phyloP scores from a whole-genome alignment of 2,888 invertebrate genomes.

The Xestia sexstrigata region DNA sequence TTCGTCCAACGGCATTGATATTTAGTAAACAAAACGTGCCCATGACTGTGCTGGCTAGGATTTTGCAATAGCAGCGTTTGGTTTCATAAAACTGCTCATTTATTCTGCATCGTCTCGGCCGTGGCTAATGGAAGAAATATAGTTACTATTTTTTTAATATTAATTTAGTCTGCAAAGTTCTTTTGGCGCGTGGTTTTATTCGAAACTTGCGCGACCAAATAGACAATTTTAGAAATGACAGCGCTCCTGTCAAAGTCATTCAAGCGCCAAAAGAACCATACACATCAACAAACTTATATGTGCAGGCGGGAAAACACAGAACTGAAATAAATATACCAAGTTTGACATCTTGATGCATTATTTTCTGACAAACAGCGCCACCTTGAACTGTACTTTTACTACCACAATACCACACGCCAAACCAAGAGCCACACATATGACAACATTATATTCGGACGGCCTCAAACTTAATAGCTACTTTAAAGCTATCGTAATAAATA shows the following conservation, averaged over 20 bases:
- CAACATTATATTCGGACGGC: neutral
- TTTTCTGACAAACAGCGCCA: neutral
- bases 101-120: neutral
- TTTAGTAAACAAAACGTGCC: constrained; percentile 30
- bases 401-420: neutral
- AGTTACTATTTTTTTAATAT: neutral
- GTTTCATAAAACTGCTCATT: neutral
- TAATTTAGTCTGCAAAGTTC: neutral
- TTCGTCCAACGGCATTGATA: neutral
- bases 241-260: neutral
- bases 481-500: constrained; percentile 5
- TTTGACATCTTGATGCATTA: neutral
- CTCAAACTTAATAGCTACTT: constrained; percentile 4
- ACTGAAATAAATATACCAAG: neutral
- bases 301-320: neutral
- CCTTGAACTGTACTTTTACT: neutral
- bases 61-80: constrained; percentile 2
- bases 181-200: neutral
- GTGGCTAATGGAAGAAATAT: neutral
- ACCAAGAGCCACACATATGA: neutral
- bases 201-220: neutral
- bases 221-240: neutral
- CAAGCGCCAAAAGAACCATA: neutral
- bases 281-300: neutral
- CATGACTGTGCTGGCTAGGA: neutral